phyloP scores from a whole-genome alignment of 2,888 invertebrate species.

The Tetrapedia diversipes region DNA sequence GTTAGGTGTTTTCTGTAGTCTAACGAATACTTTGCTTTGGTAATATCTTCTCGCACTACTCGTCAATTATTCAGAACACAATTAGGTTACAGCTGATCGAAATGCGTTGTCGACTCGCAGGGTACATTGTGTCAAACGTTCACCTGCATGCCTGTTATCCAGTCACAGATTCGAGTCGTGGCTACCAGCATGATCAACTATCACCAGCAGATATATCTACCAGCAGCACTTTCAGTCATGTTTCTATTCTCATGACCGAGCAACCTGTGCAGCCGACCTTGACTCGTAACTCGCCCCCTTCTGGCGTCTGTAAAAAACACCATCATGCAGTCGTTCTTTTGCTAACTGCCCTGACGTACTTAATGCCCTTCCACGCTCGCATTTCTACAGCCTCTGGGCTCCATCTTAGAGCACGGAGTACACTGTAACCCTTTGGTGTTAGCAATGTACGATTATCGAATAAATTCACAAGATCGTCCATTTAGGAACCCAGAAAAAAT shows the following conservation, averaged over 20 bases:
- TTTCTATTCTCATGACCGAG: constrained; percentile 66
- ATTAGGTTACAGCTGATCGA: background rate
- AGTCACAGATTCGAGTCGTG: constrained; percentile 6
- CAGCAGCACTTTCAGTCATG: constrained; percentile 56
- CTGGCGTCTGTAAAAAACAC: constrained; percentile 71
- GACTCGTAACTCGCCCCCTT: constrained; percentile 72
- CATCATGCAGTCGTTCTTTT: constrained; percentile 61
- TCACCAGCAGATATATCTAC: constrained; percentile 40
- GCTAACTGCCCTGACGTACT: constrained; percentile 59
- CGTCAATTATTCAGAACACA: background rate
- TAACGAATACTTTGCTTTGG: too few species aligned
- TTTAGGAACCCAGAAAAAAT: too few species aligned
- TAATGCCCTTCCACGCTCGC: constrained; percentile 52
- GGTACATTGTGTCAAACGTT: constrained; percentile 27
- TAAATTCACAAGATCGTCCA: background rate
- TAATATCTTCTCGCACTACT: too few species aligned
- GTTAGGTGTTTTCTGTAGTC: too few species aligned
- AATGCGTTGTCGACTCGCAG: background rate
- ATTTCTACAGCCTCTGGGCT: constrained; percentile 49
- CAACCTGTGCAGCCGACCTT: constrained; percentile 72
- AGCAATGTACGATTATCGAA: background rate
- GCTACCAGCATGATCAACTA: constrained; percentile 45
- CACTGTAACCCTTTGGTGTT: background rate
- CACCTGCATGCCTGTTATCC: constrained; percentile 44
- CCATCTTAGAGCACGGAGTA: background rate